These are phyloP conservation scores for Sceloporus undulatus DNA, from an alignment of 2,113 vertebrate genomes.

Conservation along the genomic window DNA sequence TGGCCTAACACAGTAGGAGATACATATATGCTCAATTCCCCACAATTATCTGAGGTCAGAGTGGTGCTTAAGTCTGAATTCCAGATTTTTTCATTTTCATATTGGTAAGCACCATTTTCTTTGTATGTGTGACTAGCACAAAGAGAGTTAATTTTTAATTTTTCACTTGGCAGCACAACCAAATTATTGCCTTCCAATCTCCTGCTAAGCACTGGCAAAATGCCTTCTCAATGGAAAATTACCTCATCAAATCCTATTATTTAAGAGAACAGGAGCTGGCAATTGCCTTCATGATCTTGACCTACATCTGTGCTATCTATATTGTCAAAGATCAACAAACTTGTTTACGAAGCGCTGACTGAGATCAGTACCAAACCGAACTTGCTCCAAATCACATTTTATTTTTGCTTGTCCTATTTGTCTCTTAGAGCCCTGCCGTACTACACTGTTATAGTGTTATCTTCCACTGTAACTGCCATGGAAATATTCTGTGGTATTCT, in stretches of 20 bases:
- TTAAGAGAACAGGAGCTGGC: slow-evolving; percentile 45
- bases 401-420: background rate
- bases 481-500: too few species aligned
- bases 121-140: slow-evolving; percentile 35
- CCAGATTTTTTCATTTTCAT: slow-evolving; percentile 38
- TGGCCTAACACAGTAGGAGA: background rate
- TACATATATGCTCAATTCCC: background rate
- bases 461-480: too few species aligned
- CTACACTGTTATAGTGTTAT: too few species aligned
- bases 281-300: slow-evolving; percentile 35
- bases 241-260: slow-evolving; percentile 59
- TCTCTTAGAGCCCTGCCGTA: background rate
- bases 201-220: slow-evolving; percentile 53
- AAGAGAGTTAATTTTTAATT: slow-evolving; percentile 59
- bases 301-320: slow-evolving; percentile 16
- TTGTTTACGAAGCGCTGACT: slow-evolving; percentile 10
- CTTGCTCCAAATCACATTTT: background rate
- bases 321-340: slow-evolving; percentile 44
- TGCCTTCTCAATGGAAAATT: slow-evolving; percentile 67
- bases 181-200: slow-evolving; percentile 63
- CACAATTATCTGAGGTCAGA: background rate
- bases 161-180: slow-evolving; percentile 58
- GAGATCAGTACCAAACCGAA: background rate
- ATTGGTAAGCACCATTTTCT: slow-evolving; percentile 34
- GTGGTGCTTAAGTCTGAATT: slow-evolving; percentile 36